Base-by-base conservation (phyloP, 2,797 vertebrate species). In the Pampus argenteus region DNA sequence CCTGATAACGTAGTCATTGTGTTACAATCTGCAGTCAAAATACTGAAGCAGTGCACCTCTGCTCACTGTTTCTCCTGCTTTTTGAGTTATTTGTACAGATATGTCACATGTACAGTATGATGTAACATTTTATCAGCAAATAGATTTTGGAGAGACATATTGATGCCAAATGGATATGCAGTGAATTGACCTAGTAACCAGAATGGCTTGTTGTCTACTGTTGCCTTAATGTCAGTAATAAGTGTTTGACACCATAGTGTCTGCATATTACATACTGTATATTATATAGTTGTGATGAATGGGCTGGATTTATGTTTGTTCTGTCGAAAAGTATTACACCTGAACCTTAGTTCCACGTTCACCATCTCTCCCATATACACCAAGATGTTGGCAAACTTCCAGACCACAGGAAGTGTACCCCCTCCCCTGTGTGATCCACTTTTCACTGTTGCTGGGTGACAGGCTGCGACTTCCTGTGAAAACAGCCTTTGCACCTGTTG, bases 401-500 rank as follows among this genome's bases (percentile, higher is more conserved):
- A 89, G 76, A 58, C 66, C 29, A 80, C 67, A 89, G 85, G 83
- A 89, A 76, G 59, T 78, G 11, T 22, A 20, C 31, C 66, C 83
- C 85, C 71, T 44, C 61, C 71, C 75, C 60, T 25, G n/a, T 54
- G 40, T 74, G 75, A 87, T 88, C 76, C 81, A 82, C 70, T 79
- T 82, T 65, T 81, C 26, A 10, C 79, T 69, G 84, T 90, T 90
- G 83, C 88, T 86, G 82, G 57, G 86, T 79, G 78, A 91, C 76
- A 44, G 28, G 57, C 69, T 69, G 78, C 55, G 70, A 68, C 79
- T 82, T 90, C 83, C 79, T 83, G 76, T 63, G 60, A 75, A 81
- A 87, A 86, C 78, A 85, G 81, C 60, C 70, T 69, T 81, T 79
- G 86, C 88, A 89, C 87, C 88, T 89, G 87, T 88, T 90, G 79